Conservation (phyloP, 2,888 invertebrate species). For the Athalia rosae region DNA sequence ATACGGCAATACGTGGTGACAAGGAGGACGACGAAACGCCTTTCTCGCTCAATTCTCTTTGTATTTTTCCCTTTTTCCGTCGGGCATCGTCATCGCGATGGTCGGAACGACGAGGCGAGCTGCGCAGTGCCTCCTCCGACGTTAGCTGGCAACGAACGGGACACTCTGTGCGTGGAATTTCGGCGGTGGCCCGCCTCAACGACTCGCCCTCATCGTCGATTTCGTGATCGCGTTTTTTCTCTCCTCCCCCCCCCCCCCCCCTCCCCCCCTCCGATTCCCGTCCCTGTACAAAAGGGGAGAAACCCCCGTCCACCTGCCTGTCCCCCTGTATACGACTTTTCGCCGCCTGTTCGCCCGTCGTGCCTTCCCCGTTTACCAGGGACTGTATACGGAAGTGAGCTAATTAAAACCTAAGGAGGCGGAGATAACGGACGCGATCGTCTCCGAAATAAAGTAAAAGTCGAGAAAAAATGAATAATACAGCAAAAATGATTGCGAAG, state of each 20-base stretch:
- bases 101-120: conserved; percentile 15
- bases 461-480: neutral
- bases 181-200: neutral
- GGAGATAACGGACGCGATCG: conserved; percentile 24
- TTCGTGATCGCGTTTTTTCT: neutral
- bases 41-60: too few species aligned
- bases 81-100: neutral
- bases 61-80: neutral
- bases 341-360: neutral
- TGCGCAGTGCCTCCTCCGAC: too few species aligned
- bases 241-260: neutral
- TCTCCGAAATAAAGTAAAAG: conserved; percentile 25
- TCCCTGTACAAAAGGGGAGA: neutral
- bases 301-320: too few species aligned
- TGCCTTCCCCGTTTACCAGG: conserved; percentile 34
- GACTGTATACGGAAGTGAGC: conserved; percentile 21
- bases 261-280: neutral
- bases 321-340: too few species aligned
- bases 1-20: neutral
- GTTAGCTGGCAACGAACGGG: conserved; percentile 27
- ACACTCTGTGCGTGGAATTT: conserved; percentile 38
- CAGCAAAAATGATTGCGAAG: neutral
- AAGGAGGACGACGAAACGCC: conserved; percentile 12
- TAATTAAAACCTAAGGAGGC: conserved; percentile 30
- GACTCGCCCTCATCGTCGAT: too few species aligned